These are phyloP conservation scores for Cepphus grylle DNA, from an alignment of 2,113 vertebrate genomes.

Conservation along the genomic window DNA sequence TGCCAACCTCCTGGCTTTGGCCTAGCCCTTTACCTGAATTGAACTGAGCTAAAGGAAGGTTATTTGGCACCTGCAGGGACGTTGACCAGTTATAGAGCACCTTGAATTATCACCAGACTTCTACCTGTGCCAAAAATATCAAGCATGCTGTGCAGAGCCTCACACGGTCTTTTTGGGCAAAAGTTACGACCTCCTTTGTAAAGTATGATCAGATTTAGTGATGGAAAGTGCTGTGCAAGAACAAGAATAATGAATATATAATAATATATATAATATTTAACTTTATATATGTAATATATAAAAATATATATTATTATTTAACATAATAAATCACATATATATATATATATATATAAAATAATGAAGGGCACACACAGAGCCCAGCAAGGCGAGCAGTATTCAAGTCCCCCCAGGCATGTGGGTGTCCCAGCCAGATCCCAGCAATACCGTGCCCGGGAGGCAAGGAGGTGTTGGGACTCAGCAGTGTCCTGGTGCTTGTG, in stretches of 20 bases:
- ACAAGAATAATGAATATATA: neutral
- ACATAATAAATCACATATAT: no score
- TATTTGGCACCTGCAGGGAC: neutral
- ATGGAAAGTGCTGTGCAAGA: neutral
- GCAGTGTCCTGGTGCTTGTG: neutral
- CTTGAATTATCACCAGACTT: neutral
- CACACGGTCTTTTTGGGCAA: neutral
- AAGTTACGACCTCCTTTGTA: neutral
- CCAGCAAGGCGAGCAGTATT: neutral
- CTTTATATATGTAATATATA: neutral
- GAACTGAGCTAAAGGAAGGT: neutral
- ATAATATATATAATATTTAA: neutral
- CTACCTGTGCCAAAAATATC: neutral
- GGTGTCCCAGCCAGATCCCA: neutral
- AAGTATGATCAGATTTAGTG: neutral
- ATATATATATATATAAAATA: neutral
- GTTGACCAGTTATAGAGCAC: neutral
- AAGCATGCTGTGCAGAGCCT: neutral
- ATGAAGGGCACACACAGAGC: neutral
- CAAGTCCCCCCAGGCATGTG: neutral
- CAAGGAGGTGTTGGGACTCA: neutral
- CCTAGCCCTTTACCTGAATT: neutral
- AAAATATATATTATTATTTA: neutral
- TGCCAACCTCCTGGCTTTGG: neutral
- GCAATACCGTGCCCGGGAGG: rapidly evolving